Evolutionary conservation across 2,888 invertebrate species (phyloP).

Genomic region (Physocephala rufipes): DNA sequence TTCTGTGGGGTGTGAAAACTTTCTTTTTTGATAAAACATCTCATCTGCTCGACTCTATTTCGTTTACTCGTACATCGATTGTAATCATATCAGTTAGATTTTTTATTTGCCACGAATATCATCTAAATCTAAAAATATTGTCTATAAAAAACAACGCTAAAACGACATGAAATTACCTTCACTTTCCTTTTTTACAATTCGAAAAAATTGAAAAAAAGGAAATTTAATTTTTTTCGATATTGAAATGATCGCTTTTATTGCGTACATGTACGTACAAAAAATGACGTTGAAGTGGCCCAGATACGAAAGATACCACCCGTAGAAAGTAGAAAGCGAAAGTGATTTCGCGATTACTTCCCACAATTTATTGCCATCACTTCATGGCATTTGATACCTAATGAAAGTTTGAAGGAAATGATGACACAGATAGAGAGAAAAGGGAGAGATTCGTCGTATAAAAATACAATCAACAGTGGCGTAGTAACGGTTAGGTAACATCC

Average conservation of each 20-base stretch:
- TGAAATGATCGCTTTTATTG: neutral
- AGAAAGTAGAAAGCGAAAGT: constrained; percentile 13
- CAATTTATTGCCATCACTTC: neutral
- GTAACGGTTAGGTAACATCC: no score
- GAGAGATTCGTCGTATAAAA: no score
- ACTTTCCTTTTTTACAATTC: no score
- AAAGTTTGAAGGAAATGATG: neutral
- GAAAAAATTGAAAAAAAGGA: neutral
- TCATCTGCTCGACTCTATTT: no score
- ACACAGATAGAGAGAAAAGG: no score
- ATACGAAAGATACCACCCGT: neutral
- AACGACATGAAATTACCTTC: neutral
- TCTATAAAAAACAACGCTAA: no score
- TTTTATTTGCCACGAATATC: no score
- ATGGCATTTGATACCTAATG: neutral
- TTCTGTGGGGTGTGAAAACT: no score
- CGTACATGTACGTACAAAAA: neutral
- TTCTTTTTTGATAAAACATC: no score
- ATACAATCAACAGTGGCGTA: no score
- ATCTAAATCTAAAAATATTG: neutral
- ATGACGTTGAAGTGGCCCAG: constrained; percentile 1
- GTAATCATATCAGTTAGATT: no score
- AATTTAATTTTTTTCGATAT: neutral
- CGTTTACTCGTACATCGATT: no score
- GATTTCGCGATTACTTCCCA: constrained; percentile 1